A percentile compares a stretch with the other conserved stretches of the same genome.
phyloP scores from a whole-genome alignment of 2,113 vertebrate species.

The Tachycineta bicolor region DNA sequence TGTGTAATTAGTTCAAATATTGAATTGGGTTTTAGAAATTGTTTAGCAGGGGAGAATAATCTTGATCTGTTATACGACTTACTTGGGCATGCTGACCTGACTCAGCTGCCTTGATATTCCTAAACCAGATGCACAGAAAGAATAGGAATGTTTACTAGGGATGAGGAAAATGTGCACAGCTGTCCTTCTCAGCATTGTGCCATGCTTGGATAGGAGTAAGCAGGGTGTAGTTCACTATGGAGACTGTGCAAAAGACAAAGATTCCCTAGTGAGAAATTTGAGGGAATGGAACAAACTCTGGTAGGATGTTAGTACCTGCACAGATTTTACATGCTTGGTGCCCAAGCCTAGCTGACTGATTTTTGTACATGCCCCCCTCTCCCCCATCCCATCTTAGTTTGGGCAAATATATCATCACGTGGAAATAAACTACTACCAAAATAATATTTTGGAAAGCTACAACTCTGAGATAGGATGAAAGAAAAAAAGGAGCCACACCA shows the following conservation, averaged over 20 bases:
- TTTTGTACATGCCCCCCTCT: not conserved
- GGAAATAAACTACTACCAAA: not conserved
- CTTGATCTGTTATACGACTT: not conserved
- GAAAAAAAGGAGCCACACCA: not conserved
- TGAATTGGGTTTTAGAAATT: not conserved
- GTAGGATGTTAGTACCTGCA: not conserved
- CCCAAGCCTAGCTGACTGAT: not conserved
- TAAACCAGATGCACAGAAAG: not conserved
- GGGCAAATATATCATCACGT: not conserved
- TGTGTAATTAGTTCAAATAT: not conserved
- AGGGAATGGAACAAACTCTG: not conserved
- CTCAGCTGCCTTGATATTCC: not conserved
- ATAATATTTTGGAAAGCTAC: not conserved
- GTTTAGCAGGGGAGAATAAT: not conserved
- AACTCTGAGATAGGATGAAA: not conserved
- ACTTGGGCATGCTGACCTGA: not conserved
- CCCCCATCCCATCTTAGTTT: not conserved
- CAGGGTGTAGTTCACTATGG: fast-evolving
- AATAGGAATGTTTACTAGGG: not conserved
- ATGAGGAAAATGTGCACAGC: not conserved
- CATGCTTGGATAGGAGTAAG: not conserved
- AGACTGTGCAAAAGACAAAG: not conserved
- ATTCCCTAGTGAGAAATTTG: not conserved
- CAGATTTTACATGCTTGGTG: not conserved
- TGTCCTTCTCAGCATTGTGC: not conserved